Base-by-base conservation (phyloP, 2,888 invertebrate species). In the Poecilobothrus nobilitatus region DNA sequence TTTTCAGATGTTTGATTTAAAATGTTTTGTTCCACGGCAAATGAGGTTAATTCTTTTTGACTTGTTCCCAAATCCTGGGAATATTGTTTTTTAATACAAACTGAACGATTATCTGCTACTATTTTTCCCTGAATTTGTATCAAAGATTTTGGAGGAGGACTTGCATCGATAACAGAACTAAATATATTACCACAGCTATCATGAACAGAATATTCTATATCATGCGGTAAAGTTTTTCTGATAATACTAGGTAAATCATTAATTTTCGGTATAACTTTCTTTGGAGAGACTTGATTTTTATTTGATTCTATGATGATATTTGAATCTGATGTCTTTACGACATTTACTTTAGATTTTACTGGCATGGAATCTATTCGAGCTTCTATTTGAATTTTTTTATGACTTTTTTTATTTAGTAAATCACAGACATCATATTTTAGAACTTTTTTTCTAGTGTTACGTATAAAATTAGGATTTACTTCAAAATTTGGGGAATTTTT, bases 391-490 rank as follows among this genome's bases (percentile, higher is more conserved):
- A 80, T 80, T 73, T 80, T 80, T 70, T 78, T 78, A 20, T 75
- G 75, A 8, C 80, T 75, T 70, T 78, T 77, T 71, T 80, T 80
- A 65, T 79, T 79, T 9, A 81, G 71, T 68, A 81, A 74, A 70
- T 81, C 80, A 0, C 78, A 75, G 1, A 81, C 80, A 72, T 81
- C 81, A 68, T 81, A 81, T 72, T 81, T 81, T 2, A 77, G 76
- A n/a, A 79, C 73, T 73, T 80, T 80, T 68, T 81, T 81, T 15
- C 81, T 78, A 2, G 80, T 78, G 72, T 81, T 81, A 21, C 81
- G 77, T 1, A 63, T 9, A 63, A 63, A 22, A 63, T 21, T 21
- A 20, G 63, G 22, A 12, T 21, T 63, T 12, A 22, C 7, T 63
- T 63, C 22, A 22, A 63, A 22, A 22, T 10, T 63, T 12, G 63